Evolutionary conservation across 1,140 invertebrate genomes (phyloP), one percentile per base, ranked within the genome.

Genomic region (Zaprionus kolodkinae): DNA sequence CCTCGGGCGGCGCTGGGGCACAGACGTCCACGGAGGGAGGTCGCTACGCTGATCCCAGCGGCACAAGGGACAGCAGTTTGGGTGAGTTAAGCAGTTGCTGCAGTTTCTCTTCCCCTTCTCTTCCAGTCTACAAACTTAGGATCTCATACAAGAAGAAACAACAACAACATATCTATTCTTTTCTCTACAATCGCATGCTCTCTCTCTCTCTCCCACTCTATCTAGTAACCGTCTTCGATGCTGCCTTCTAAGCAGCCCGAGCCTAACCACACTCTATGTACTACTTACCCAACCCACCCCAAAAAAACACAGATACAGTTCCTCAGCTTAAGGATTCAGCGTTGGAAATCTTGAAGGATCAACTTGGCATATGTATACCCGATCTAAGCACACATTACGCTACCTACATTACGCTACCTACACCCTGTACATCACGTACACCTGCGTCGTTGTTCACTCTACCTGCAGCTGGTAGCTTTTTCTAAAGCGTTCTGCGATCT

Each of bases 31-130:
- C 61, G 27, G 84, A 91, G 48, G 81, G 40, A 7, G 40, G 77
- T 3, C 86, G 91, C 25, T 76, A 79, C 13, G 40, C 40, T 15
- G 87, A 91, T 67, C 71, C 84, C 54, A 79, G 65, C 12, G 85
- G 76, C 30, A 92, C 90, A 38, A 61, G 92, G 64, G 92, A 92
- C 71, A 92, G 92, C 63, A 92, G 92, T 69, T 76, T 92, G 79
- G 92, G 92, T 92, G 78, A 78, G 78, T 90, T 54, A 10, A 10
- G 17, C 12, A 6, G 10, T 30, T 4, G 6, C 27, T 36, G 12
- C 13, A 1, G n/a, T 43, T 17, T 13, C 36, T 30, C 2, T n/a
- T 33, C 15, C n/a, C 17, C 30, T 56, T 15, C 30, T 56, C 15
- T 25, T 21, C 17, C 10, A 40, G 12, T 27, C 33, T 30, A 6